Evolutionary conservation across 2,888 invertebrate genomes (phyloP).

Genomic region (Abrostola triplasia): DNA sequence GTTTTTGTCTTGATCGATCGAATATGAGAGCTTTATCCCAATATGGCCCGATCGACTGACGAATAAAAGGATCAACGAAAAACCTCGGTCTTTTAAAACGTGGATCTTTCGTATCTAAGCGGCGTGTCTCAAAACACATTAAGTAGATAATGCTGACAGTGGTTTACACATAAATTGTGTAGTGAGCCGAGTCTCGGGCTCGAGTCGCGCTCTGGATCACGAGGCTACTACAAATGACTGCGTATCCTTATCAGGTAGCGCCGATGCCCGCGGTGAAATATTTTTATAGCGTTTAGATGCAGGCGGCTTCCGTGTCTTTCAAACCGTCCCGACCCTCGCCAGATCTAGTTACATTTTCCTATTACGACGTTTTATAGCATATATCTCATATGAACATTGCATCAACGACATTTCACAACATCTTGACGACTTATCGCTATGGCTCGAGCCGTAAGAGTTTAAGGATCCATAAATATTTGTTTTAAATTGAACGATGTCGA

Average conservation of each 20-base stretch:
- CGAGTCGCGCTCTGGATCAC: constrained; percentile 66
- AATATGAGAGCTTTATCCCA: constrained; percentile 60
- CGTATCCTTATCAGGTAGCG: constrained; percentile 86
- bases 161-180: constrained; percentile 78
- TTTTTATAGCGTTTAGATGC: constrained; percentile 81
- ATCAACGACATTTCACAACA: constrained; percentile 67
- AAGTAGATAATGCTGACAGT: constrained; percentile 71
- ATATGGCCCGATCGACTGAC: constrained; percentile 55
- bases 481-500: constrained; percentile 60
- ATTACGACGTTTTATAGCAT: constrained; percentile 68
- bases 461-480: constrained; percentile 70
- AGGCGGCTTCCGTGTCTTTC: constrained; percentile 80
- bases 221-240: constrained; percentile 81
- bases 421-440: constrained; percentile 48
- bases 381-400: constrained; percentile 64
- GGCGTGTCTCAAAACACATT: constrained; percentile 75
- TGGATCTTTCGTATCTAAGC: constrained; percentile 68
- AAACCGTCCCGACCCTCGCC: constrained; percentile 38
- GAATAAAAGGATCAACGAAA: constrained; percentile 59
- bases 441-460: constrained; percentile 39
- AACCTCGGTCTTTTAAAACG: constrained; percentile 61
- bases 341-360: constrained; percentile 80
- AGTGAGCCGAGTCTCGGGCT: constrained; percentile 54
- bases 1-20: constrained; percentile 65
- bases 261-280: constrained; percentile 80